Conservation (phyloP, 30 jellyfish, hydroid and myxozoan species). For the Mastigias papua region DNA sequence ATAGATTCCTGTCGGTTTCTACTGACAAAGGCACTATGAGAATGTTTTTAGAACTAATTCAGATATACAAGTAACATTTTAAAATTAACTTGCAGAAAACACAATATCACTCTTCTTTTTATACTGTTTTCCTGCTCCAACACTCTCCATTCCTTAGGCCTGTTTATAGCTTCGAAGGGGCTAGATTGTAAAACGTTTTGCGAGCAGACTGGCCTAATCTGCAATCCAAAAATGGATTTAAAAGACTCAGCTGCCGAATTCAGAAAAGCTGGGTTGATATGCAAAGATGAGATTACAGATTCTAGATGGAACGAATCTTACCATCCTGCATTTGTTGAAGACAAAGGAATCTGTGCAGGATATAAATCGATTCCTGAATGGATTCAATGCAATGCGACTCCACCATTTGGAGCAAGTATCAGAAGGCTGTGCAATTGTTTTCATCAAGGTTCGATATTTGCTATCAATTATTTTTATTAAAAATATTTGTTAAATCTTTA, state of each 20-base stretch:
- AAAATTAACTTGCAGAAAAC: too few species aligned
- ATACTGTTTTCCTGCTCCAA: too few species aligned
- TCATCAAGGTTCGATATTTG: slow-evolving; percentile 67
- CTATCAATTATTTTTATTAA: too few species aligned
- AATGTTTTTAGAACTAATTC: too few species aligned
- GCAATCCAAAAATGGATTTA: slow-evolving; percentile 38
- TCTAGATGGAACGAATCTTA: slow-evolving; percentile 32
- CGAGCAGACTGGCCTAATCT: background rate
- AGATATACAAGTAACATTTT: too few species aligned
- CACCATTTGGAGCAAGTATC: slow-evolving; percentile 56
- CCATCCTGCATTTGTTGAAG: slow-evolving; percentile 40
- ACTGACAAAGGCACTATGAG: too few species aligned
- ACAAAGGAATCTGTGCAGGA: slow-evolving; percentile 54
- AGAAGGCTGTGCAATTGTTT: slow-evolving; percentile 63
- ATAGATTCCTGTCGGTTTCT: too few species aligned
- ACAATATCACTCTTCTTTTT: too few species aligned
- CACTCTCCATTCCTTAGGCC: slow-evolving; percentile 15
- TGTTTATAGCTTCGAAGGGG: slow-evolving; percentile 21
- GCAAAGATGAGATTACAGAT: slow-evolving; percentile 17
- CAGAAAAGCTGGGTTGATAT: slow-evolving; percentile 15
- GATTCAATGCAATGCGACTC: slow-evolving; percentile 54
- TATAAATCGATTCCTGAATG: slow-evolving; percentile 6
- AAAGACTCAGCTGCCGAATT: slow-evolving; percentile 19
- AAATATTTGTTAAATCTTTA: background rate
- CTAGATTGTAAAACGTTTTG: slow-evolving; percentile 34